Evolutionary conservation across 2,888 invertebrate species (phyloP), one percentile per base, ranked within the genome.

Genomic region (Mactromeris polynyma): DNA sequence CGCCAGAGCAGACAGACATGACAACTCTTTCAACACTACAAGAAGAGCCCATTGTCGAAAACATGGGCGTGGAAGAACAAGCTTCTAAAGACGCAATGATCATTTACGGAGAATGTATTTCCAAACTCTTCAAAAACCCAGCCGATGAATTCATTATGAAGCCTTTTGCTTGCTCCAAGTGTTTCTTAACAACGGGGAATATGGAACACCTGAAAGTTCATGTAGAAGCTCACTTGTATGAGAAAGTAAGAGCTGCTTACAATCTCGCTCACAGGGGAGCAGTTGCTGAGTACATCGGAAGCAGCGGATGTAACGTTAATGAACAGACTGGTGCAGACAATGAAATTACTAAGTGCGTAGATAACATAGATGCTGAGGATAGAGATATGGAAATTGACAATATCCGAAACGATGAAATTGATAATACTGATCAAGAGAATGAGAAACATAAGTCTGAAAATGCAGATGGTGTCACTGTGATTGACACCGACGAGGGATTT

Each of bases 181-280:
- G 83, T 73, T 73, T 21, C 73, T 83, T 73, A 73, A 46, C 38
- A 2, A 83, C 83, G 31, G 64, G 83, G 14, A 83, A 73, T 33
- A 38, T 83, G 42, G 46, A 83, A 6, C 69, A 73, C 31, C 73
- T 83, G 31, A 83, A 69, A 31, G 33, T 83, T 9, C 83, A 83
- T 21, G 83, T 83, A 31, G 83, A 83, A 54, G 83, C 83, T 33
- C 83, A 83, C 42, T 26, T 83, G 33, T 83, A 42, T 42, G 73
- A 83, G 42, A 73, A 31, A 19, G 33, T 40, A 9, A 73, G 83
- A 17, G 19, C 17, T 19, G 73, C 38, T 46, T 26, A 69, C n/a
- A 40, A 26, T 36, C 42, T 42, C 21, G 64, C 36, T 26, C 21
- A 58, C 11, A 40, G 42, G 42, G 19, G 73, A 73, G 58, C 3